Evolutionary conservation across 2,888 invertebrate genomes (phyloP).

Genomic region (Opisthograptis luteolata): DNA sequence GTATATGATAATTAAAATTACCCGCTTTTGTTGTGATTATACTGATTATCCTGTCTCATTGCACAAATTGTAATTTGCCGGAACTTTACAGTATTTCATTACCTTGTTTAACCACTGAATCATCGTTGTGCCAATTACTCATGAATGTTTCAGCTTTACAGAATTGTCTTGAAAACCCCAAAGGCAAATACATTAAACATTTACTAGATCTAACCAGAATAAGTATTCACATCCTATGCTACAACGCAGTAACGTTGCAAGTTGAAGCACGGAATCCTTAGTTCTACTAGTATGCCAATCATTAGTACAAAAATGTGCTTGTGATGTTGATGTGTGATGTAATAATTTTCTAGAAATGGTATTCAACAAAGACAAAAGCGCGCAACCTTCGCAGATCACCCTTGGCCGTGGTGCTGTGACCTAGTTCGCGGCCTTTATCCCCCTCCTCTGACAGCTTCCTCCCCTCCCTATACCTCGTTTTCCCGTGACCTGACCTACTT

Average conservation of each 20-base stretch:
- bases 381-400: slow-evolving; percentile 78
- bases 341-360: slow-evolving; percentile 29
- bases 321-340: slow-evolving; percentile 13
- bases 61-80: neutral
- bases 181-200: neutral
- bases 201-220: slow-evolving; percentile 12
- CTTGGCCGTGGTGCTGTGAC: slow-evolving; percentile 81
- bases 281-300: neutral
- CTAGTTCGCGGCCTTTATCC: slow-evolving; percentile 62
- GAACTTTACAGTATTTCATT: slow-evolving; percentile 3
- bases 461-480: slow-evolving; percentile 48
- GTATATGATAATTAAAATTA: too few species aligned
- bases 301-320: slow-evolving; percentile 5
- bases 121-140: neutral
- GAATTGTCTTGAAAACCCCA: slow-evolving; percentile 2
- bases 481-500: slow-evolving; percentile 73
- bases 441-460: slow-evolving; percentile 33
- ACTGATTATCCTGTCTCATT: slow-evolving; percentile 21
- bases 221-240: slow-evolving; percentile 16
- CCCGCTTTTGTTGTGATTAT: neutral
- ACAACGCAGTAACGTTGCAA: slow-evolving; percentile 21
- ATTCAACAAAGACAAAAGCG: slow-evolving; percentile 61
- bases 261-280: slow-evolving; percentile 12
- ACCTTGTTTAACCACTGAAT: neutral
- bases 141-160: too few species aligned